phyloP scores from a whole-genome alignment of 2,888 invertebrate species.

The Agrilus biguttatus region DNA sequence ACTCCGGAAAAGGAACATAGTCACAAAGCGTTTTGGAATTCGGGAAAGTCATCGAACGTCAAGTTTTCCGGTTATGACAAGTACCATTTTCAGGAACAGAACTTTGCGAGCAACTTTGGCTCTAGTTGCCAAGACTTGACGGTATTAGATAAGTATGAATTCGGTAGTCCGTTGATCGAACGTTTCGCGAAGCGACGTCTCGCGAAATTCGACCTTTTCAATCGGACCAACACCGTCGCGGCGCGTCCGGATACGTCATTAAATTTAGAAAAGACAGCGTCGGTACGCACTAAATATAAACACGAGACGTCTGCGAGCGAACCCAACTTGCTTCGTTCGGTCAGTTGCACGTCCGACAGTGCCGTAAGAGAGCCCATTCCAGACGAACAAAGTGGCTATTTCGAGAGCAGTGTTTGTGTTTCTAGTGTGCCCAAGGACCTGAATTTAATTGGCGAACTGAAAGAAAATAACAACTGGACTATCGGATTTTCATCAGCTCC shows the following conservation, averaged over 20 bases:
- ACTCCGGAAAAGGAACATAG: constrained; percentile 18
- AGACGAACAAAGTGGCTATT: constrained; percentile 12
- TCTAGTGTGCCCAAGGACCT: constrained; percentile 52
- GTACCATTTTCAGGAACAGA: constrained; percentile 17
- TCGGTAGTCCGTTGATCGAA: constrained; percentile 20
- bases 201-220: constrained; percentile 4
- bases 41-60: constrained; percentile 10
- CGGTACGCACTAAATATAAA: constrained; percentile 26
- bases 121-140: constrained; percentile 30
- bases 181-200: constrained; percentile 17
- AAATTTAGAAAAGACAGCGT: constrained; percentile 21
- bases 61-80: constrained; percentile 20
- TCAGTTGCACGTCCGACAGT: constrained; percentile 11
- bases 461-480: constrained; percentile 10
- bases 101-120: constrained; percentile 27
- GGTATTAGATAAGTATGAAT: constrained; percentile 19
- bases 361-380: constrained; percentile 8
- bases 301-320: constrained; percentile 25
- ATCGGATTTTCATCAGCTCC: constrained; percentile 10
- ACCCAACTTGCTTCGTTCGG: constrained; percentile 23
- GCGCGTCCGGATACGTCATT: constrained; percentile 16
- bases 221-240: constrained; percentile 6
- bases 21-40: constrained; percentile 1
- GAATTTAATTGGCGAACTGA: constrained; percentile 38
- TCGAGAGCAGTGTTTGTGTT: constrained; percentile 29